Conservation (phyloP, 2,888 invertebrate species). For the Tetramorium bicarinatum region DNA sequence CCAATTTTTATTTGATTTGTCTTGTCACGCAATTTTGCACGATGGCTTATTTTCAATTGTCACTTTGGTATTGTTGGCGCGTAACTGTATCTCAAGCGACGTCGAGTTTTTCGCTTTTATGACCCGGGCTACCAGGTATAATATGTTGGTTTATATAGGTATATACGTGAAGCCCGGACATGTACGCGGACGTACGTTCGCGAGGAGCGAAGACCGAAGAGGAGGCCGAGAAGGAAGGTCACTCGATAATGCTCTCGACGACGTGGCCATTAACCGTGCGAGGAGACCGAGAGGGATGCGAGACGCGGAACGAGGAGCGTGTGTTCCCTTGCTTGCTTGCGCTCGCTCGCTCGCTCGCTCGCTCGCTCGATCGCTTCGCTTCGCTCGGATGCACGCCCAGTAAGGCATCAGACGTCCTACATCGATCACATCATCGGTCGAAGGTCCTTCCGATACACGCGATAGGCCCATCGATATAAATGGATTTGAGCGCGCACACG, state of each 20-base stretch:
- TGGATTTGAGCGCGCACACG: neutral
- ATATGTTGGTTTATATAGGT: conserved; percentile 10
- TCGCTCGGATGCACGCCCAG: conserved; percentile 40
- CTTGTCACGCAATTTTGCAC: neutral
- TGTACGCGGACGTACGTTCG: conserved; percentile 1
- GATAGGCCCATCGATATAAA: conserved; percentile 52
- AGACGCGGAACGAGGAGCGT: conserved; percentile 5
- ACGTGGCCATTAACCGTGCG: conserved; percentile 59
- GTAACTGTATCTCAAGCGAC: neutral
- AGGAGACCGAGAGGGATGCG: conserved; percentile 22
- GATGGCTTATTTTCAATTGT: conserved; percentile 7
- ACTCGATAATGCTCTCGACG: conserved; percentile 64
- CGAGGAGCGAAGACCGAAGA: conserved; percentile 52
- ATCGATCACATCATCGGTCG: conserved; percentile 48
- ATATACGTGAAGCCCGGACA: neutral
- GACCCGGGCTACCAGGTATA: neutral
- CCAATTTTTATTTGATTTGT: neutral
- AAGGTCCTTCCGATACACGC: conserved; percentile 48
- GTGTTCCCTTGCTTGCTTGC: neutral
- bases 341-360: conserved; percentile 15
- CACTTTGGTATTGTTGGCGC: neutral
- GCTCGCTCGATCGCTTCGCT: conserved; percentile 10
- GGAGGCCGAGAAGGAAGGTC: conserved; percentile 59
- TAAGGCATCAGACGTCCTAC: conserved; percentile 46
- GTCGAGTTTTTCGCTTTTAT: conserved; percentile 32